Evolutionary conservation across 2,888 invertebrate genomes (phyloP).

Genomic region (Cheilosia scutellata): DNA sequence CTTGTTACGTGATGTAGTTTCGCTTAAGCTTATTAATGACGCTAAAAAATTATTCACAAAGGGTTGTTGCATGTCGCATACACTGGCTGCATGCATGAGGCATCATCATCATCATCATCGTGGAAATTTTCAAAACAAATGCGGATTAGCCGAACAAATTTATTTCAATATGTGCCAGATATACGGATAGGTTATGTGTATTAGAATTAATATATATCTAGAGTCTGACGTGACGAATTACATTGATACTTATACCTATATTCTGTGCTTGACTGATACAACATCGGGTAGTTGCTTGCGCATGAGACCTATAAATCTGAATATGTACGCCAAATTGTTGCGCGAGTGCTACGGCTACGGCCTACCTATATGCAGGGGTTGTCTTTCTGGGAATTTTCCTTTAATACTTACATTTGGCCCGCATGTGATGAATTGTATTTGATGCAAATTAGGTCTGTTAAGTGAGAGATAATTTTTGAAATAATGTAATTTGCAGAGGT

Average conservation of each 20-base stretch:
- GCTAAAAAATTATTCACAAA: conserved; percentile 70
- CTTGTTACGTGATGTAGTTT: conserved; percentile 67
- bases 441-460: conserved; percentile 32
- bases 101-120: conserved; percentile 29
- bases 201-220: conserved; percentile 37
- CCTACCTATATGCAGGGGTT: background rate
- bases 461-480: conserved; percentile 21
- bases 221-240: conserved; percentile 20
- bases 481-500: background rate
- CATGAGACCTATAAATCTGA: conserved; percentile 7
- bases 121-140: conserved; percentile 49
- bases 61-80: conserved; percentile 61
- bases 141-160: conserved; percentile 22
- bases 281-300: conserved; percentile 2
- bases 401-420: conserved; percentile 19
- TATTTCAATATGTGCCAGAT: conserved; percentile 7
- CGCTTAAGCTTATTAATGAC: conserved; percentile 76
- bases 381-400: conserved; percentile 58
- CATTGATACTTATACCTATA: background rate
- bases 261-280: conserved; percentile 13
- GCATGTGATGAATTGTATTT: conserved; percentile 32
- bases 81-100: conserved; percentile 20
- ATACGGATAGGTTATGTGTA: background rate
- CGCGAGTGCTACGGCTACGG: background rate
- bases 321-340: conserved; percentile 36